A percentile compares a stretch with the other conserved stretches of the same genome.
Evolutionary conservation across 1,140 invertebrate genomes (phyloP).

Genomic region (Drosophila insularis): DNA sequence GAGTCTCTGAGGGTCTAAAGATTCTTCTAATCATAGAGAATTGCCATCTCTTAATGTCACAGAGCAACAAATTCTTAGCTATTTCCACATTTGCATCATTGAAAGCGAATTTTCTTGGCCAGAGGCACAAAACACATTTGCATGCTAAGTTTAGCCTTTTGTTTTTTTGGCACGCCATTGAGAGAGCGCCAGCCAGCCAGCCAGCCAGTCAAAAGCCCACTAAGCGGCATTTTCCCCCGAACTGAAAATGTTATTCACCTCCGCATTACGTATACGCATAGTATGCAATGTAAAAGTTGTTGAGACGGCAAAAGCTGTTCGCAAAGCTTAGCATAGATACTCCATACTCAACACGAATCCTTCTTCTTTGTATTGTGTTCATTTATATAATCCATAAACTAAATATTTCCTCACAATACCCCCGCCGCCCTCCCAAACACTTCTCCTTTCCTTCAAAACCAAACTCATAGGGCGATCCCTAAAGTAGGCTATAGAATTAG

Average conservation of each 20-base stretch:
- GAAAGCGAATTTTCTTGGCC: conserved; percentile 59
- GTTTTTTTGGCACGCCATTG: conserved; percentile 79
- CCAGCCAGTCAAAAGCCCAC: background rate
- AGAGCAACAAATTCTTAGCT: conserved; percentile 59
- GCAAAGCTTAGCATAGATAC: conserved; percentile 17
- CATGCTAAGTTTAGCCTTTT: conserved; percentile 81
- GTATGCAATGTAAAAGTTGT: conserved; percentile 51
- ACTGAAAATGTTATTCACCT: conserved; percentile 73
- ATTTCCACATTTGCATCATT: conserved; percentile 67
- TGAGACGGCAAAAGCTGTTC: conserved; percentile 53
- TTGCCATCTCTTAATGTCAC: conserved; percentile 55
- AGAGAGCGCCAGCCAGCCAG: background rate
- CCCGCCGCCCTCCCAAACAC: too few relatives aligned
- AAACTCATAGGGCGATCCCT: background rate
- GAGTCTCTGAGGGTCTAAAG: background rate
- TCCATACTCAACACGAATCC: background rate
- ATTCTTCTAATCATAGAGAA: background rate
- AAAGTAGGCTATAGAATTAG: background rate
- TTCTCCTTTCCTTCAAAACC: too few relatives aligned
- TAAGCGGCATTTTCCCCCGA: conserved; percentile 68
- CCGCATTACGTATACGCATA: conserved; percentile 72
- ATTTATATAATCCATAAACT: background rate
- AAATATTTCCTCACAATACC: background rate
- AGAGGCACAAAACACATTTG: conserved; percentile 42
- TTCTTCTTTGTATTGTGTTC: conserved; percentile 31